phyloP scores from a whole-genome alignment of 2,888 invertebrate species.

The Unio delphinus region DNA sequence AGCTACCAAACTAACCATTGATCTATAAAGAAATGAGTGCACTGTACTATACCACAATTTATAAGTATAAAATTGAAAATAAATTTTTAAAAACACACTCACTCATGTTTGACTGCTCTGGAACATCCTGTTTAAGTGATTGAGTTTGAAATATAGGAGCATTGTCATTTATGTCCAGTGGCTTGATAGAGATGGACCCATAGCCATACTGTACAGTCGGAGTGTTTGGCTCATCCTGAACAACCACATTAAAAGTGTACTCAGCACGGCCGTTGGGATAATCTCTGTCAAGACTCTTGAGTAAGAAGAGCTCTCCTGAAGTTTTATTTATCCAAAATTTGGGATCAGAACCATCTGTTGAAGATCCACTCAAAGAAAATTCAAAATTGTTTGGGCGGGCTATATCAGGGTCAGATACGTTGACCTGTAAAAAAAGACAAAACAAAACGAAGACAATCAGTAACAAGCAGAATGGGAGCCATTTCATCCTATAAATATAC shows the following conservation, averaged over 20 bases:
- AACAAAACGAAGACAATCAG: too few relatives aligned
- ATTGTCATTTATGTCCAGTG: constrained; percentile 98
- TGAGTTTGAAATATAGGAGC: constrained; percentile 84
- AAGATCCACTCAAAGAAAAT: too few relatives aligned
- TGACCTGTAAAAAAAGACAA: too few relatives aligned
- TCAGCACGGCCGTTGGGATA: constrained; percentile 92
- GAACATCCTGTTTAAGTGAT: constrained; percentile 75
- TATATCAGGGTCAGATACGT: too few relatives aligned
- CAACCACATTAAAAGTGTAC: constrained; percentile 63
- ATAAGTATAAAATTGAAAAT: too few relatives aligned
- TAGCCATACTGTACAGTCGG: constrained; percentile 77
- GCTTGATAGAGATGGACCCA: constrained; percentile 95
- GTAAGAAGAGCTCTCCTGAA: constrained; percentile 94
- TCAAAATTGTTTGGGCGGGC: too few relatives aligned
- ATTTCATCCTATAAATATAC: too few relatives aligned
- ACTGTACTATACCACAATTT: too few relatives aligned
- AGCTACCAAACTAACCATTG: too few relatives aligned
- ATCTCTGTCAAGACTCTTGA: constrained; percentile 93
- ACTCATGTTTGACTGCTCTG: constrained; percentile 93
- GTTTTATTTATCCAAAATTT: constrained; percentile 92
- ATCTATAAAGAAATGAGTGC: too few relatives aligned
- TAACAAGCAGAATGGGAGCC: too few relatives aligned
- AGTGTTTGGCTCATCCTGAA: constrained; percentile 55
- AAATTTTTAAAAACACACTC: constrained; percentile 16
- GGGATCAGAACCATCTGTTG: too few relatives aligned